Percentiles rank a stretch among this genome's conserved stretches.
Evolutionary conservation across 1,140 invertebrate species (phyloP).

Genomic region (Triops cancriformis): DNA sequence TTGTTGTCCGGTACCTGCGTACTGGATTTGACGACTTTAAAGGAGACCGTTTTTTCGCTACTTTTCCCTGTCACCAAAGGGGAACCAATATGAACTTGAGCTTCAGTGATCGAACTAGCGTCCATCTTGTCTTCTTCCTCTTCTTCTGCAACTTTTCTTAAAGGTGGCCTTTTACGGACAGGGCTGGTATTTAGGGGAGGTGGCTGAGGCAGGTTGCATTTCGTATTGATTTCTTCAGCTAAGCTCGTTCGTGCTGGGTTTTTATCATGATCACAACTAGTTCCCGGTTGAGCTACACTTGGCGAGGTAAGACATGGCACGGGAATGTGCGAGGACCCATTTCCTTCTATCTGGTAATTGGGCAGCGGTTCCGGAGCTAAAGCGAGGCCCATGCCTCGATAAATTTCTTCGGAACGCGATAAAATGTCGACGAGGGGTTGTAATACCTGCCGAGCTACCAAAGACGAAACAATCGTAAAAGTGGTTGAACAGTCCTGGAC

Average conservation of each 20-base stretch:
- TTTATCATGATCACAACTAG: background rate
- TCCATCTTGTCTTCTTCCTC: background rate
- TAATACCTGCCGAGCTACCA: constrained; percentile 20
- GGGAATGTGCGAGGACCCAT: background rate
- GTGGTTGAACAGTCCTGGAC: constrained; percentile 21
- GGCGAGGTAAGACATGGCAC: background rate
- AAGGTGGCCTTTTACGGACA: background rate
- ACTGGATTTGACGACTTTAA: constrained; percentile 10
- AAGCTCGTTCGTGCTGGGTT: background rate
- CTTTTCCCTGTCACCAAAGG: background rate
- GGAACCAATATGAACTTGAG: background rate
- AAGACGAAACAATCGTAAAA: constrained; percentile 20
- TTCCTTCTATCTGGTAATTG: background rate
- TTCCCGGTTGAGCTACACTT: background rate
- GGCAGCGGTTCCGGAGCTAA: constrained; percentile 2
- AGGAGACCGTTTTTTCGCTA: background rate
- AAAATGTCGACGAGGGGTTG: constrained; percentile 16
- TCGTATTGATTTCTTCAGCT: background rate
- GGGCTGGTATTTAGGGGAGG: background rate
- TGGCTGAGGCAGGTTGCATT: background rate
- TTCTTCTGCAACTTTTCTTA: background rate
- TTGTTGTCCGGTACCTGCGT: background rate
- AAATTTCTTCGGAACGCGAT: constrained; percentile 7
- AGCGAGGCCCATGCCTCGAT: constrained; percentile 8
- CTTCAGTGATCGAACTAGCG: background rate